Base-by-base conservation (phyloP, 2,113 vertebrate genomes). In the Rhinopomastus cyanomelas region DNA sequence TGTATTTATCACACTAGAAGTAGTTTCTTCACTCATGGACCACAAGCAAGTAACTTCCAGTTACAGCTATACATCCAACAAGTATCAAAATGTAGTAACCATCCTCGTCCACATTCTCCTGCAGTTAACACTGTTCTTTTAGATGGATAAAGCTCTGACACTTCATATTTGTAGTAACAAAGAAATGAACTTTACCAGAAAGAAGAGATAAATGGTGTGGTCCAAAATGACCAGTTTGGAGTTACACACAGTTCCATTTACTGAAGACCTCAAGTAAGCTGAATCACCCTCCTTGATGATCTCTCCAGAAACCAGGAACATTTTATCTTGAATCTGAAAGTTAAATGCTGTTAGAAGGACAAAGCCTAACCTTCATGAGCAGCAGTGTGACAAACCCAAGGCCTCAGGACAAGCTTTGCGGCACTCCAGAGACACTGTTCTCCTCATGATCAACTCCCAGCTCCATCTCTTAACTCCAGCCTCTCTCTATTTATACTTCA, bases 171-270 rank as follows among this genome's bases (percentile, higher is more conserved):
- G 14, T 32, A 49, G 65, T 61, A 94, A 81, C 29, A 51, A 89
- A 78, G 62, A 60, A 92, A 81, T 42, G 34, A 91, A 86, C 30
- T 61, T 95, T 96, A 99, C 99, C 98, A 77, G 97, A 73, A 98
- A 98, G 97, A 99, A 99, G 23, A 99, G 97, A 91, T 99, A 97
- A 90, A 99, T 96, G 3, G 96, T 97, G 97, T 98, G 97, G 88
- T 98, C 97, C 96, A 98, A 94, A 81, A 99, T 92, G 84, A 99
- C 97, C 76, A 99, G 53, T 91, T 99, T 99, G 88, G 98, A 97
- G 59, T 97, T 98, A 39, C 96, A 98, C 94, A 98, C 94, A 32
- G 96, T 94, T 60, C 99, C 98, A 16, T 99, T 97, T 34, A 99
- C 94, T 8, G 97, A 98, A 78, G 98, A 98, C 82, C 96, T 98